Evolutionary conservation across 2,113 vertebrate genomes (phyloP), one percentile per base, ranked within the genome.

Genomic region (Heliornis fulica): DNA sequence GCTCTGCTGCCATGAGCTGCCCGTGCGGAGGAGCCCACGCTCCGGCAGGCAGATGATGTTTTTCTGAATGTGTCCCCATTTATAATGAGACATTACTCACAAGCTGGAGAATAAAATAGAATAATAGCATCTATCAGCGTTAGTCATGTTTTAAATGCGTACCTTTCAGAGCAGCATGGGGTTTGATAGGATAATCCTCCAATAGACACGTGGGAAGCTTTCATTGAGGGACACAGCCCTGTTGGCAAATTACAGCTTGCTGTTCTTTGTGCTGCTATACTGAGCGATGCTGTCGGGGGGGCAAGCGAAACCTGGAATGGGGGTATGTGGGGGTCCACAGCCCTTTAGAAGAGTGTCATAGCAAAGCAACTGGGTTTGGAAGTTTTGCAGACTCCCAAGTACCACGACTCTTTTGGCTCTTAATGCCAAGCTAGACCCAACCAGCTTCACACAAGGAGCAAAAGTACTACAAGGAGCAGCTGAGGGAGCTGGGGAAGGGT

Each of bases 71-170:
- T 53, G 1, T 83, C 88, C 96, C 83, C 90, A 11, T 87, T 85
- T 45, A 23, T 91, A 87, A 96, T 94, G 96, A 93, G 85, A 96
- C 92, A 89, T 97, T 96, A 90, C 89, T 96, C 96, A 94, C 86
- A 83, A 89, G 90, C 96, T 76, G 77, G 40, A 13, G 93, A 75
- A 96, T 81, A 90, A 94, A 92, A 94, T 56, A 87, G 96, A 94
- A 96, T 96, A 96, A 97, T 93, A 91, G 82, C 93, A 93, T 96
- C 94, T 80, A 81, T 84, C 28, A 38, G 80, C 1, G 4, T 97
- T 96, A 96, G 96, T 97, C 96, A 96, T 61, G 83, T 91, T 81
- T 94, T 70, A 90, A 96, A 95, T 87, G 88, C 45, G 4, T 93
- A 97, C 96, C 94, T 96, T 96, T 92, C 92, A 90, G 76, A 96